Evolutionary conservation across 2,113 vertebrate genomes (phyloP).

Genomic region (Saguinus midas): DNA sequence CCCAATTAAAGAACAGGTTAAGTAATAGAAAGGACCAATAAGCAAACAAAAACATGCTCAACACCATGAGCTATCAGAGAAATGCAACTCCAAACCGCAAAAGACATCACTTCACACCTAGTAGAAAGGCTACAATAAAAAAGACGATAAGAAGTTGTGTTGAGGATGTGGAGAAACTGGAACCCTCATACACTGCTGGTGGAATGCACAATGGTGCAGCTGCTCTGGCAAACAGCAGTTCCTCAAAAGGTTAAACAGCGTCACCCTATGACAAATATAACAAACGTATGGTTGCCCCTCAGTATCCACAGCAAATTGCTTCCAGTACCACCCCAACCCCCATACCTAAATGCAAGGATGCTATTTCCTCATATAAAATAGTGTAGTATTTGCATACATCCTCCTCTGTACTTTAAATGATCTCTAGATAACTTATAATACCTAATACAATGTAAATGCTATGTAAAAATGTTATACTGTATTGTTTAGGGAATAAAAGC

Average conservation of each 20-base stretch:
- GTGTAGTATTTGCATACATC: background rate
- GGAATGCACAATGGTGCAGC: accelerated
- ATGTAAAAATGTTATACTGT: background rate
- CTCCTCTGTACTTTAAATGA: background rate
- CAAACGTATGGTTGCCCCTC: background rate
- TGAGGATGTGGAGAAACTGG: background rate
- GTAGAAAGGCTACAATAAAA: background rate
- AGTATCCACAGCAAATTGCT: background rate
- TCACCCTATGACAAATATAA: background rate
- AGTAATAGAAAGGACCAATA: background rate
- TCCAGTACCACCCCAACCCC: background rate
- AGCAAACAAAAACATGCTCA: background rate
- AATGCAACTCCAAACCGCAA: background rate
- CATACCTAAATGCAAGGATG: background rate
- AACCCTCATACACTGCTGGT: too few species aligned
- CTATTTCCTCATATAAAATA: background rate
- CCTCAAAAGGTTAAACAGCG: background rate
- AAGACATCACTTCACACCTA: background rate
- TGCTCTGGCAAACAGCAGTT: background rate
- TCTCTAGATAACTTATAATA: background rate
- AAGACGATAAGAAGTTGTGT: background rate
- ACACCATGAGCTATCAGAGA: background rate
- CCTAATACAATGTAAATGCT: too few species aligned
- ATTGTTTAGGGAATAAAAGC: background rate
- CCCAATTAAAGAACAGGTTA: background rate